Conservation (phyloP, 2,797 vertebrate species). For the Simalia tracyae region DNA sequence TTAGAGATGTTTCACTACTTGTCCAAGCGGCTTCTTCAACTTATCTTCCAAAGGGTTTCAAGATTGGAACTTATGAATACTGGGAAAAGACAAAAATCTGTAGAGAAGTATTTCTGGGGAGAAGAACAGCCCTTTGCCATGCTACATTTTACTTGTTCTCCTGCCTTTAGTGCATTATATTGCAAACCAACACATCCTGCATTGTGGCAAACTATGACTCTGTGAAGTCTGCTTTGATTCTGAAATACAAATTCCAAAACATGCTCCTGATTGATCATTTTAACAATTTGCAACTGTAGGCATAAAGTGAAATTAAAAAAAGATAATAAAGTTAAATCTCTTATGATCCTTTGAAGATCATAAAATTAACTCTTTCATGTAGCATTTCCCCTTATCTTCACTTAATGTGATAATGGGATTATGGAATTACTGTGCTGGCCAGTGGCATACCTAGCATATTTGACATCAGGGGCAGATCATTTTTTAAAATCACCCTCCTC, state of each 20-base stretch:
- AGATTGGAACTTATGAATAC: background rate
- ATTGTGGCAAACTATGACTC: background rate
- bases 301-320: slow-evolving; percentile 23
- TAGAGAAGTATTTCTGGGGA: background rate
- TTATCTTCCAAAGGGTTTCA: too few species aligned
- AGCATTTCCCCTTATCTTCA: slow-evolving; percentile 26
- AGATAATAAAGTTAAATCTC: slow-evolving; percentile 53
- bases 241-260: background rate
- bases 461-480: background rate
- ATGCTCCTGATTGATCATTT: background rate
- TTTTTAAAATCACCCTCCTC: background rate
- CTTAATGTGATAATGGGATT: background rate
- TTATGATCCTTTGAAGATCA: slow-evolving; percentile 27
- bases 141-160: background rate
- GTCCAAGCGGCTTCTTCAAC: too few species aligned
- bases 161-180: background rate
- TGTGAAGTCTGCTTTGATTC: background rate
- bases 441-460: background rate
- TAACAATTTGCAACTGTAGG: rapidly evolving
- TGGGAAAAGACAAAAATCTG: background rate
- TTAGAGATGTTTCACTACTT: too few species aligned
- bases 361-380: slow-evolving; percentile 46
- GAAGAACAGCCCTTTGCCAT: background rate
- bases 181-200: background rate
- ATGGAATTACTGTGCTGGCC: background rate